Evolutionary conservation across 2,797 vertebrate species (phyloP).

Genomic region (Galago senegalensis): DNA sequence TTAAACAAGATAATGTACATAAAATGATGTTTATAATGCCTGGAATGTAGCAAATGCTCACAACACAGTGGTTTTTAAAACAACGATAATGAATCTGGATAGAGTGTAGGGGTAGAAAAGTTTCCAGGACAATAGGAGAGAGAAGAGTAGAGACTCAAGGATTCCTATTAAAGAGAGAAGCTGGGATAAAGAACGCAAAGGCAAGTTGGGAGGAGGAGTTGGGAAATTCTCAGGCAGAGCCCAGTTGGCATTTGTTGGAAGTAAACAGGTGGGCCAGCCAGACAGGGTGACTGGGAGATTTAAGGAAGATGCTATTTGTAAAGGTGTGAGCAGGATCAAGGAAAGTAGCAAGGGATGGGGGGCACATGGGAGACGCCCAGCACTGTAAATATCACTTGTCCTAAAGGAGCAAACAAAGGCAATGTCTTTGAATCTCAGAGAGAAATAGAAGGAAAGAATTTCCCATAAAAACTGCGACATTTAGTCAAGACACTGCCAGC

Average conservation of each 20-base stretch:
- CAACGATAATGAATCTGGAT: not conserved
- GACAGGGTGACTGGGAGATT: not conserved
- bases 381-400: not conserved
- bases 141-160: not conserved
- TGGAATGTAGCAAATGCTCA: no score
- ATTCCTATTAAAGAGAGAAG: not conserved
- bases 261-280: not conserved
- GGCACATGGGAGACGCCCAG: not conserved
- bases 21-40: not conserved
- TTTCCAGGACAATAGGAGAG: not conserved
- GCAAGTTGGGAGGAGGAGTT: not conserved
- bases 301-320: not conserved
- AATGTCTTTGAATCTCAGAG: not conserved
- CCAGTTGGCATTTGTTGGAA: not conserved
- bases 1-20: not conserved
- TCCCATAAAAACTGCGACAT: not conserved
- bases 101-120: not conserved
- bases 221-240: not conserved
- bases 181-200: not conserved
- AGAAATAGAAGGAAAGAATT: not conserved
- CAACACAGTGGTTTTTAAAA: not conserved
- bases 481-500: not conserved
- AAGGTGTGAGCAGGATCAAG: not conserved
- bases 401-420: not conserved
- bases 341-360: not conserved